Conservation (phyloP, 2,797 vertebrate species). For the Crypturellus tataupa region DNA sequence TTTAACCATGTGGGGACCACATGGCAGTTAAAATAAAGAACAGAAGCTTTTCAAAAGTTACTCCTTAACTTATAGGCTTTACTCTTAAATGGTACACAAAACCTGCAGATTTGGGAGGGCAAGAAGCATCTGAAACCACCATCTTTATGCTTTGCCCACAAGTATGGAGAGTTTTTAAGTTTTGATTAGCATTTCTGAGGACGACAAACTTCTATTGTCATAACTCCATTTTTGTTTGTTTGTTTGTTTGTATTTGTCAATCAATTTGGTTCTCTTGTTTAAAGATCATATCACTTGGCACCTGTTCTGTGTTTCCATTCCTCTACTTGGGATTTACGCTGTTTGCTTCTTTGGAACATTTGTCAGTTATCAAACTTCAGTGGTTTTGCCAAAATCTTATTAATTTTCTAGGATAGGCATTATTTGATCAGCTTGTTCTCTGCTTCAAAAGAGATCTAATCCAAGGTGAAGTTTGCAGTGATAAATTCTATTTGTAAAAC, state of each 20-base stretch:
- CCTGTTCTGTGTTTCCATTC: background rate
- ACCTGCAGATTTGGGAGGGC: background rate
- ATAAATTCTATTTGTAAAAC: background rate
- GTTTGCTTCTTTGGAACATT: background rate
- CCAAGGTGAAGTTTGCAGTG: background rate
- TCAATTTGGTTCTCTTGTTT: background rate
- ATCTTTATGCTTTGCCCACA: background rate
- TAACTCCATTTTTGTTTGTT: background rate
- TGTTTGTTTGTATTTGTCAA: conserved; percentile 14
- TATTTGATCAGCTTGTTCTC: background rate
- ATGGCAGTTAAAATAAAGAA: conserved; percentile 28
- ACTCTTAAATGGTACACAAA: background rate
- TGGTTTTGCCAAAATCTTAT: conserved; percentile 1
- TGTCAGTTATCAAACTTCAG: conserved; percentile 2
- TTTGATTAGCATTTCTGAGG: background rate
- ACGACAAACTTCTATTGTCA: background rate
- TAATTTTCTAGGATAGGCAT: background rate
- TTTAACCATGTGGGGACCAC: conserved; percentile 52
- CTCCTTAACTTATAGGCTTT: background rate
- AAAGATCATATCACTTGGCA: background rate
- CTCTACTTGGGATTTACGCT: background rate
- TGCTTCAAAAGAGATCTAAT: conserved; percentile 9
- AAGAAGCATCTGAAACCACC: background rate
- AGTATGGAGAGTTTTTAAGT: background rate
- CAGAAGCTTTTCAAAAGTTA: background rate